Percentiles rank a stretch among this genome's conserved stretches.
phyloP scores from a whole-genome alignment of 2,797 vertebrate species.

The Myotis findleyi region DNA sequence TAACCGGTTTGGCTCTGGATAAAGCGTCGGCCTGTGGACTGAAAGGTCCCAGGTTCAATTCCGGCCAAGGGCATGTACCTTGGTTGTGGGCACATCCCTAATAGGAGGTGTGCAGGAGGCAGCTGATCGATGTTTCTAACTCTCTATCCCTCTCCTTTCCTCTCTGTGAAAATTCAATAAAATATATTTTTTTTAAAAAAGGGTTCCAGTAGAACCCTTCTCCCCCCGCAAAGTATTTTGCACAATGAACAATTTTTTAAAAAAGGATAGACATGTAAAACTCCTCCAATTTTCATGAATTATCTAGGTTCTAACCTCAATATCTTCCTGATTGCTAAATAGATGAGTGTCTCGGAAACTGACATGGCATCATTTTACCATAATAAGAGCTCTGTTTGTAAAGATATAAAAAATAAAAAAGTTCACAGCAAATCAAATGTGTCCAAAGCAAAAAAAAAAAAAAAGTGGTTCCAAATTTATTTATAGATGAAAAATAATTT shows the following conservation, averaged over 20 bases:
- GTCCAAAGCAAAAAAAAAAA: slow-evolving; percentile 67
- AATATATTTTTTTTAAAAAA: too few species aligned
- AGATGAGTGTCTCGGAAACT: slow-evolving; percentile 78
- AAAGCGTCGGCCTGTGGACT: too few species aligned
- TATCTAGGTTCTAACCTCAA: slow-evolving; percentile 85
- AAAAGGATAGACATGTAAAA: slow-evolving; percentile 78
- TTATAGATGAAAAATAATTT: slow-evolving; percentile 67
- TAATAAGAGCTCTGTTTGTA: slow-evolving; percentile 85
- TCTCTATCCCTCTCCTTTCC: too few species aligned
- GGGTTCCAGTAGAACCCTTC: slow-evolving; percentile 42
- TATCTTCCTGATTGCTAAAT: slow-evolving; percentile 81
- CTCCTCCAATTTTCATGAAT: slow-evolving; percentile 83
- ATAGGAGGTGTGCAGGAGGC: too few species aligned
- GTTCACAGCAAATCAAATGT: slow-evolving; percentile 82
- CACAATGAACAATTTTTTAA: slow-evolving; percentile 77
- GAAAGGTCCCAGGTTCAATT: too few species aligned
- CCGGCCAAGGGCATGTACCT: too few species aligned
- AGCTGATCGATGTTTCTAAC: too few species aligned
- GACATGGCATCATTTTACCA: slow-evolving; percentile 83
- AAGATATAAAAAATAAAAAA: slow-evolving; percentile 77
- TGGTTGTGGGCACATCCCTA: too few species aligned
- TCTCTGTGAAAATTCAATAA: too few species aligned
- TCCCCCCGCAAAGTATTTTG: slow-evolving; percentile 76
- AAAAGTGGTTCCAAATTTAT: slow-evolving; percentile 30
- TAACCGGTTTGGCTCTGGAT: too few species aligned